Percentiles rank a stretch among this genome's conserved stretches.
These are phyloP conservation scores for Chloroceryle inda DNA, from an alignment of 2,797 vertebrate genomes.

Conservation along the genomic window DNA sequence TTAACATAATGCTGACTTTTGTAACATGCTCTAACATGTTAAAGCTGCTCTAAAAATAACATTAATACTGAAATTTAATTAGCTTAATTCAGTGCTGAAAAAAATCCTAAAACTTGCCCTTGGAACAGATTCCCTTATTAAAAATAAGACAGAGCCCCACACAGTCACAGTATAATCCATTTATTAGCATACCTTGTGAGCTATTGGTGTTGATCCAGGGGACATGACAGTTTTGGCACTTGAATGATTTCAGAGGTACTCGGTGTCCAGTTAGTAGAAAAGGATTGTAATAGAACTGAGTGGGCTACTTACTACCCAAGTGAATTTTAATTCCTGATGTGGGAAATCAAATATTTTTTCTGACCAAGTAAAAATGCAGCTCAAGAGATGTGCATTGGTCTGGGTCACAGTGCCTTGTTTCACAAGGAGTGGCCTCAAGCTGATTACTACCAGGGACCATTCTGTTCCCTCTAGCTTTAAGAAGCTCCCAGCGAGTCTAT, in stretches of 20 bases:
- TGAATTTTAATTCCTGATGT: background rate
- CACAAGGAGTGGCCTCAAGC: background rate
- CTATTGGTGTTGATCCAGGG: slow-evolving; percentile 16
- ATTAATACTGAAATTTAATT: slow-evolving; percentile 13
- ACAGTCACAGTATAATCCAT: slow-evolving; percentile 30
- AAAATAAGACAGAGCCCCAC: slow-evolving; percentile 39
- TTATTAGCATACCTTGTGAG: slow-evolving; percentile 62
- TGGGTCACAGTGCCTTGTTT: background rate
- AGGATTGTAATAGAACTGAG: background rate
- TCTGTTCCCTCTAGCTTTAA: background rate
- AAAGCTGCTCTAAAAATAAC: slow-evolving; percentile 24
- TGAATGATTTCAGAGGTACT: slow-evolving; percentile 9
- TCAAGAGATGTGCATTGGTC: background rate
- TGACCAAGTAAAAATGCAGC: background rate
- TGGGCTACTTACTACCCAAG: background rate
- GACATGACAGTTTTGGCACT: slow-evolving; percentile 34
- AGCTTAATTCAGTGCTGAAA: background rate
- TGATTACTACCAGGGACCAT: background rate
- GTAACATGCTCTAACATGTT: background rate
- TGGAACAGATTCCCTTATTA: slow-evolving; percentile 22
- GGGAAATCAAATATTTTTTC: background rate
- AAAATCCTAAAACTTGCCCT: background rate
- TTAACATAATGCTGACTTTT: background rate
- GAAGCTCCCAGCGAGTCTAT: background rate
- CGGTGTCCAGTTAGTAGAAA: background rate